Conservation (phyloP, 2,888 invertebrate species). For the Xylophagus ater region DNA sequence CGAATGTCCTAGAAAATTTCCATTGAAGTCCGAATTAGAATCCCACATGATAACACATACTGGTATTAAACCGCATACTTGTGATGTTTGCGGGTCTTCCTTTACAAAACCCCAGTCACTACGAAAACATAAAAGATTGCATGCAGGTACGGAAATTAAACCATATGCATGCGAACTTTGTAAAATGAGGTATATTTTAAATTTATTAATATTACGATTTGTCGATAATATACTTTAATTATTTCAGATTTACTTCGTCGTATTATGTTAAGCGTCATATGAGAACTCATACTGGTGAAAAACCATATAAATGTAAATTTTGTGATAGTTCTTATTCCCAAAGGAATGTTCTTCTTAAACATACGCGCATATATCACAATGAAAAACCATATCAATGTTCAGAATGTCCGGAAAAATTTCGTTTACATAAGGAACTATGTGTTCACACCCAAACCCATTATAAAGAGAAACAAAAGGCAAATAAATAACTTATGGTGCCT, state of each 20-base stretch:
- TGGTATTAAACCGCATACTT: conserved; percentile 49
- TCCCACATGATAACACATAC: conserved; percentile 42
- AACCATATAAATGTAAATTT: too few species aligned
- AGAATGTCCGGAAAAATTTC: conserved; percentile 24
- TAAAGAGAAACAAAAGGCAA: too few species aligned
- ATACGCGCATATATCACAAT: conserved; percentile 43
- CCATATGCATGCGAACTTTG: conserved; percentile 45
- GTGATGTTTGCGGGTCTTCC: conserved; percentile 49
- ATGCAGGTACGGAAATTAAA: conserved; percentile 42
- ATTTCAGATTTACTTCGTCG: too few species aligned
- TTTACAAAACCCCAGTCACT: conserved; percentile 47
- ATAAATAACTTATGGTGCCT: too few species aligned
- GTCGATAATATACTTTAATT: too few species aligned
- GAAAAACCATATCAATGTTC: conserved; percentile 44
- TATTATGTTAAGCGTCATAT: too few species aligned
- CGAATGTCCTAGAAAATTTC: conserved; percentile 47
- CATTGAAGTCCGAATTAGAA: conserved; percentile 44
- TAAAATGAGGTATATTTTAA: too few species aligned
- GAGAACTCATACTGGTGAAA: too few species aligned
- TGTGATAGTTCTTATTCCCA: conserved; percentile 46
- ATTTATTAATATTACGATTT: too few species aligned
- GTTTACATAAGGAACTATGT: conserved; percentile 23
- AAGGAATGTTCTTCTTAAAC: conserved; percentile 47
- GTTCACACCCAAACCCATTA: conserved; percentile 24
- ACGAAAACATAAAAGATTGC: conserved; percentile 47